A percentile compares a stretch with the other conserved stretches of the same genome.
Evolutionary conservation across 2,888 invertebrate genomes (phyloP).

Genomic region (Drosophila pullipes): DNA sequence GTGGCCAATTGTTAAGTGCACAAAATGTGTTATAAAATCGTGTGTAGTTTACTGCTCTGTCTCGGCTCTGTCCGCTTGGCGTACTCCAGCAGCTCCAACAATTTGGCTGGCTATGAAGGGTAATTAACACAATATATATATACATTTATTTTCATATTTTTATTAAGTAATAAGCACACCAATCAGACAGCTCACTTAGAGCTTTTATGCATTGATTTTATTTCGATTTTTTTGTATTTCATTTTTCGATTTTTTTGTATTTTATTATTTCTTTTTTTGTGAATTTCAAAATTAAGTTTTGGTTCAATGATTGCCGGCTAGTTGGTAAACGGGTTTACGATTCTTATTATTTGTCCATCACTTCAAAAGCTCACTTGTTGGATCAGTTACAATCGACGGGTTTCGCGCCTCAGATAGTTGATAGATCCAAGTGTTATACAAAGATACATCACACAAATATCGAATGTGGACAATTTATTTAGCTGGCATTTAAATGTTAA

Average conservation of each 20-base stretch:
- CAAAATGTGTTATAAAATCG: constrained; percentile 68
- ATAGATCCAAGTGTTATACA: constrained; percentile 17
- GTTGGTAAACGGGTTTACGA: constrained; percentile 52
- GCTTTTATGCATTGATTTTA: constrained; percentile 31
- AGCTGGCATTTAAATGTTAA: constrained; percentile 31
- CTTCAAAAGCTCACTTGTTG: not conserved
- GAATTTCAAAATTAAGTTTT: not conserved
- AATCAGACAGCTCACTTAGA: constrained; percentile 41
- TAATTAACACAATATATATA: constrained; percentile 60
- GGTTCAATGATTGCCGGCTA: constrained; percentile 31
- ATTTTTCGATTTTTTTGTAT: constrained; percentile 4
- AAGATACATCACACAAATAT: constrained; percentile 41
- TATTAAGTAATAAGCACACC: constrained; percentile 37
- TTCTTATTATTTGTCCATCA: constrained; percentile 12
- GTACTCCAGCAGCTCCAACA: constrained; percentile 56
- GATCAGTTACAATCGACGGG: not conserved
- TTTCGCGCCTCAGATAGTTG: constrained; percentile 15
- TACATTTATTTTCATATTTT: not conserved
- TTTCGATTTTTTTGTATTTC: constrained; percentile 1
- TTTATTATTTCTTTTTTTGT: not conserved
- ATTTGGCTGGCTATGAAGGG: constrained; percentile 82
- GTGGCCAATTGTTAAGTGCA: constrained; percentile 37
- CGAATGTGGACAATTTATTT: constrained; percentile 22
- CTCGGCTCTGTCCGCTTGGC: constrained; percentile 47
- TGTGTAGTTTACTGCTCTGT: constrained; percentile 62